These are phyloP conservation scores for Tonatia bakeri DNA, from an alignment of 2,113 vertebrate species.

Conservation along the genomic window DNA sequence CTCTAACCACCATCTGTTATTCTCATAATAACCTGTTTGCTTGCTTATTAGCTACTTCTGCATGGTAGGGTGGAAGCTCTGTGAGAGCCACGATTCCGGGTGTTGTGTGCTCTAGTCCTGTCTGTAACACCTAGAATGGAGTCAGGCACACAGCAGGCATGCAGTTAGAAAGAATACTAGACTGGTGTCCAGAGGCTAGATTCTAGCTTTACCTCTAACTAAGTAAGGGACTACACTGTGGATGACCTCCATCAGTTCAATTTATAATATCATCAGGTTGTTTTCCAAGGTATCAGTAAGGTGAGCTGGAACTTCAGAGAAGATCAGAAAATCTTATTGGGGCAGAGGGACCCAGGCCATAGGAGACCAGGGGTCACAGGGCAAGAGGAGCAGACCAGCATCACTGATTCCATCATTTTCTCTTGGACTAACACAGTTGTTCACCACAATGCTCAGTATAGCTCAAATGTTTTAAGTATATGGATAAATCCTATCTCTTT, in stretches of 20 bases:
- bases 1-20: not conserved
- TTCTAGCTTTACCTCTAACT: not conserved
- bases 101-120: not conserved
- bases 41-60: not conserved
- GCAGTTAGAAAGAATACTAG: not conserved
- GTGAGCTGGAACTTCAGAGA: not conserved
- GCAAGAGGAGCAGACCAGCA: not conserved
- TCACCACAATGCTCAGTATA: not conserved
- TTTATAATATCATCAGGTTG: not conserved
- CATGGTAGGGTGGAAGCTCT: not conserved
- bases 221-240: not conserved
- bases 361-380: not conserved
- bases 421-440: not conserved
- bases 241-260: not conserved
- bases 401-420: not conserved
- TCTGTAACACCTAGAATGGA: not conserved
- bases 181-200: not conserved
- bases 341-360: not conserved
- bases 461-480: slow-evolving; percentile 4
- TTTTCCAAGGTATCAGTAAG: not conserved
- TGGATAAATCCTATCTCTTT: not conserved
- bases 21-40: not conserved
- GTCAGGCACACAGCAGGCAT: not conserved
- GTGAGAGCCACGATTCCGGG: not conserved
- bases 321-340: not conserved